Percentiles rank a stretch among this genome's conserved stretches.
phyloP scores from a whole-genome alignment of 1,140 invertebrate genomes.

The Caerostris darwini region DNA sequence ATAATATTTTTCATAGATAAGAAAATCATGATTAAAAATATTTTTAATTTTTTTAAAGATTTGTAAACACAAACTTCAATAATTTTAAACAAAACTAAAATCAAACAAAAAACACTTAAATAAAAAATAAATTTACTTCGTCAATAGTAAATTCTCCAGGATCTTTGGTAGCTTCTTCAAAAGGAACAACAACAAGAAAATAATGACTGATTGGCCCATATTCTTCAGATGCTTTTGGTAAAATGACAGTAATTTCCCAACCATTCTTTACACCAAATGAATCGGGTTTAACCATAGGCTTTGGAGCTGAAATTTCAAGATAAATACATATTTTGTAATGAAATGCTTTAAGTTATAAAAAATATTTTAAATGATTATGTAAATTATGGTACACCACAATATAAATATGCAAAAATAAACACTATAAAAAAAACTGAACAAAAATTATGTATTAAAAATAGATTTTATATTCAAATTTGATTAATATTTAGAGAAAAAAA shows the following conservation, averaged over 20 bases:
- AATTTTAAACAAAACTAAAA: too few relatives aligned
- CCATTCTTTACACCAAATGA: slow-evolving; percentile 89
- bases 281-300: slow-evolving; percentile 96
- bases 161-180: slow-evolving; percentile 86
- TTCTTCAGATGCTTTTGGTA: slow-evolving; percentile 97
- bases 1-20: too few relatives aligned
- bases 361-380: not conserved
- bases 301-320: slow-evolving; percentile 86
- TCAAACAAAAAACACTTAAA: too few relatives aligned
- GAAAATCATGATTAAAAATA: too few relatives aligned
- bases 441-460: too few relatives aligned
- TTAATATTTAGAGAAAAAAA: too few relatives aligned
- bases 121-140: slow-evolving; percentile 82
- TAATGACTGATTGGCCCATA: slow-evolving; percentile 99
- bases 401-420: too few relatives aligned
- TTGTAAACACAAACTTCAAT: too few relatives aligned
- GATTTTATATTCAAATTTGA: too few relatives aligned
- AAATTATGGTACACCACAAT: too few relatives aligned
- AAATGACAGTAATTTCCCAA: slow-evolving; percentile 93
- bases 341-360: not conserved
- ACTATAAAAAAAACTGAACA: too few relatives aligned
- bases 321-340: not conserved
- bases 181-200: slow-evolving; percentile 96
- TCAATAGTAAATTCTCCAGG: slow-evolving; percentile 94
- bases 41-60: too few relatives aligned